Conservation (phyloP, 1,140 invertebrate species). For the Tribolium castaneum region DNA sequence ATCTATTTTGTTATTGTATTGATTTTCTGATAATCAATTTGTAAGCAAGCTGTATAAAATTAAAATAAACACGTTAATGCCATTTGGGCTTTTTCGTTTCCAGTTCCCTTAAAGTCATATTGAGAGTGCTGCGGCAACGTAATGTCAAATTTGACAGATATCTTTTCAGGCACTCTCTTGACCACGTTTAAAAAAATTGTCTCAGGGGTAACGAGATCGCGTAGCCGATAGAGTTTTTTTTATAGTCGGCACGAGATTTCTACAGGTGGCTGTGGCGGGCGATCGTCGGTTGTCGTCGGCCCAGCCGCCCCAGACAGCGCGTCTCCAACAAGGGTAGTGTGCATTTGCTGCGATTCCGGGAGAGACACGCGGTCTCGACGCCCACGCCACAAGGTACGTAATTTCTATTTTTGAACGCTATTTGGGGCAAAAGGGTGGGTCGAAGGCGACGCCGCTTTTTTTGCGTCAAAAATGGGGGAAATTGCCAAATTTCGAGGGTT, state of each 20-base stretch:
- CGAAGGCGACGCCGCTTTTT: no score
- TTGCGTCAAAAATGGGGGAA: no score
- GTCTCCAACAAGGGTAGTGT: constrained; percentile 36
- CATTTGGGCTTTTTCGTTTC: background rate
- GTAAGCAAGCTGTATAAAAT: constrained; percentile 19
- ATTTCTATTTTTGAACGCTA: constrained; percentile 11
- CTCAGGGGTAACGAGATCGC: background rate
- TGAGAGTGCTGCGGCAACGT: no score
- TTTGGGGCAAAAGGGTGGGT: background rate
- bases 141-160: no score
- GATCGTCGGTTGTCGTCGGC: constrained; percentile 40
- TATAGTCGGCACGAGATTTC: constrained; percentile 31
- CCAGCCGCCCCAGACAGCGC: constrained; percentile 34
- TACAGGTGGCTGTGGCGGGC: constrained; percentile 36
- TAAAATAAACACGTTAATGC: constrained; percentile 21
- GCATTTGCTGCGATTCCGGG: constrained; percentile 34
- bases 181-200: no score
- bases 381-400: constrained; percentile 31
- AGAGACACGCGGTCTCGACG: constrained; percentile 37
- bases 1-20: constrained; percentile 35
- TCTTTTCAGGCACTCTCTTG: no score
- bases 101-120: no score
- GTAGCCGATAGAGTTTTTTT: constrained; percentile 24
- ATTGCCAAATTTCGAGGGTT: no score
- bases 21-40: constrained; percentile 33